Base-by-base conservation (phyloP, 2,113 vertebrate genomes). In the Esox niger region DNA sequence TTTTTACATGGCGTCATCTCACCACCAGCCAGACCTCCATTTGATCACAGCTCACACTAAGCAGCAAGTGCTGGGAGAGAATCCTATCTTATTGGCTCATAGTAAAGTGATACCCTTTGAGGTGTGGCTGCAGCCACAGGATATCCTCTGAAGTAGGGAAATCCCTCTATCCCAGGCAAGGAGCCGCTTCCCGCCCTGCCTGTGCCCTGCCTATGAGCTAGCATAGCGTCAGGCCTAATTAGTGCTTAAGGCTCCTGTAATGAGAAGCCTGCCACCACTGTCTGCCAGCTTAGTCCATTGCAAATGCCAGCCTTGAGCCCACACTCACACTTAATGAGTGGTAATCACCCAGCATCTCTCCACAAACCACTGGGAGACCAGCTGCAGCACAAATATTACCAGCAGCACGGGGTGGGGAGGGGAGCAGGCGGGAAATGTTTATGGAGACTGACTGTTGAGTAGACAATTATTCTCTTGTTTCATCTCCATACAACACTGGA, bases 101-200 rank as follows among this genome's bases (percentile, higher is more conserved):
- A 43, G 84, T 83, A 86, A 86, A 83, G 79, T 78, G 85, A 86
- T 87, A 85, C 86, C 84, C 81, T 82, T 75, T 71, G 80, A 85
- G 88, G 89, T 82, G 86, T 84, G 85, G 84, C 84, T 71, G 64
- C 66, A 70, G 80, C 83, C 82, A 81, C 87, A 87, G 88, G 89
- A 89, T 88, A 88, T 88, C 87, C 85, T 87, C 84, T 87, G 85
- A 80, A 85, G 88, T 87, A 80, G 86, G 88, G 88, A 88, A 89
- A 87, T 87, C 87, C 84, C 87, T 86, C 85, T 80, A 82, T 88
- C 81, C 73, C 38, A 17, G 38, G 38, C 38, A 43, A 15, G 38
- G 70, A 31, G 76, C 74, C 20, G 67, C 83, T 85, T 86, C 82
- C 84, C 75, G 29, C 86, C 84, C 81, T 81, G 80, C 3, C 38